Conservation (phyloP, 2,888 invertebrate species). For the Euproctis similis region DNA sequence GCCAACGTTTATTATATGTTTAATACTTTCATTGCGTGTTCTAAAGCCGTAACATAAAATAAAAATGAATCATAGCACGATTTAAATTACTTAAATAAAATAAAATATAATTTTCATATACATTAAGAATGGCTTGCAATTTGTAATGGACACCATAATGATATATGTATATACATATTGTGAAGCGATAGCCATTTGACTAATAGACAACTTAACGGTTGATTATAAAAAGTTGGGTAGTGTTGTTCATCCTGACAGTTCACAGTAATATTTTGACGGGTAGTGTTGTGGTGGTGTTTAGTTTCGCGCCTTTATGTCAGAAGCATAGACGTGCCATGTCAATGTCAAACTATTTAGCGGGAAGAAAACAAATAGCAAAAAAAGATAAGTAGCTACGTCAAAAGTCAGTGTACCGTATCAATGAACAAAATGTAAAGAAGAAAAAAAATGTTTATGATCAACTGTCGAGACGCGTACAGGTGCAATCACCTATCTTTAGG, state of each 20-base stretch:
- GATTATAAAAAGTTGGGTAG: conserved; percentile 29
- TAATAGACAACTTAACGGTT: conserved; percentile 41
- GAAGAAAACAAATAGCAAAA: conserved; percentile 37
- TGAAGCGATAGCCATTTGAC: too few relatives aligned
- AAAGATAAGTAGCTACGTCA: conserved; percentile 23
- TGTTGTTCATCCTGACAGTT: conserved; percentile 36
- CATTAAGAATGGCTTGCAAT: conserved; percentile 13
- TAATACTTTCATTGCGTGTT: too few relatives aligned
- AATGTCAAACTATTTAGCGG: conserved; percentile 42
- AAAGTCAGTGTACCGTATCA: conserved; percentile 24
- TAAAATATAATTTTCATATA: conserved; percentile 13
- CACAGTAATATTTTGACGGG: conserved; percentile 43
- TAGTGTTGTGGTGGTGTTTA: conserved; percentile 29
- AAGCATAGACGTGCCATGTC: conserved; percentile 41
- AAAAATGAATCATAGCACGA: conserved; percentile 5
- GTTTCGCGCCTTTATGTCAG: conserved; percentile 40
- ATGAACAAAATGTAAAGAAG: background rate
- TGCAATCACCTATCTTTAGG: too few relatives aligned
- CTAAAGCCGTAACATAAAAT: background rate
- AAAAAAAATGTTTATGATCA: too few relatives aligned
- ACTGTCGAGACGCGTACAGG: too few relatives aligned
- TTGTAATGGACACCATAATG: conserved; percentile 27
- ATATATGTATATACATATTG: too few relatives aligned
- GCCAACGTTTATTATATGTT: too few relatives aligned
- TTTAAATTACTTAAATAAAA: conserved; percentile 12